phyloP scores from a whole-genome alignment of 2,113 vertebrate species.

The Erythrolamprus reginae region DNA sequence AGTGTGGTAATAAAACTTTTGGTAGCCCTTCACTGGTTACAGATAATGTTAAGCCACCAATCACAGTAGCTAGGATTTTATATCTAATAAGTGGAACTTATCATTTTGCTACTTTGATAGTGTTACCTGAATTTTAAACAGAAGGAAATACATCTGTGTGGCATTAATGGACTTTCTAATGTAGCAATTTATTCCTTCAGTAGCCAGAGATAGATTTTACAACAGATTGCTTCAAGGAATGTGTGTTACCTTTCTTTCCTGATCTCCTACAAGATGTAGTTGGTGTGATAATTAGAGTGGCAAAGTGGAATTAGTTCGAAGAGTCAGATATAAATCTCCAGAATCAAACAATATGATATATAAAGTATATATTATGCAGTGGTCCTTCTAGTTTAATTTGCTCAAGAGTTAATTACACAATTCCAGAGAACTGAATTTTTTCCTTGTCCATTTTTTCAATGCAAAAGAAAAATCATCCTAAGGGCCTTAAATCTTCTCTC shows the following conservation, averaged over 20 bases:
- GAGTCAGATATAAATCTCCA: not conserved
- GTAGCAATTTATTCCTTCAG: not conserved
- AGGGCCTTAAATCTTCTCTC: not conserved
- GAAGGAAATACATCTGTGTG: not conserved
- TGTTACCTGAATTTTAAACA: not conserved
- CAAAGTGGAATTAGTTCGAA: not conserved
- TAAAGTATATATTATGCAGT: not conserved
- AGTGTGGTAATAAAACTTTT: too few relatives aligned
- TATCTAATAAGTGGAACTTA: not conserved
- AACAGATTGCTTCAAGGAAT: not conserved
- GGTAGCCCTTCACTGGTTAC: too few relatives aligned
- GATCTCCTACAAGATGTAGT: not conserved
- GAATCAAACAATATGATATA: not conserved
- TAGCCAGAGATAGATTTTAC: not conserved
- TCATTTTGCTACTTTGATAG: not conserved
- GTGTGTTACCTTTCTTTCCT: not conserved
- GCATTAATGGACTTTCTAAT: not conserved
- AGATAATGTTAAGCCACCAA: not conserved
- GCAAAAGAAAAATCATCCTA: not conserved
- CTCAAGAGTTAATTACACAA: not conserved
- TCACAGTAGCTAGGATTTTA: not conserved
- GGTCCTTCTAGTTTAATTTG: not conserved
- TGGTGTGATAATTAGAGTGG: not conserved
- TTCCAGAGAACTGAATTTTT: not conserved
- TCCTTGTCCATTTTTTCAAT: not conserved